Evolutionary conservation across 2,797 vertebrate species (phyloP).

Genomic region (Cyprinodon diabolis): DNA sequence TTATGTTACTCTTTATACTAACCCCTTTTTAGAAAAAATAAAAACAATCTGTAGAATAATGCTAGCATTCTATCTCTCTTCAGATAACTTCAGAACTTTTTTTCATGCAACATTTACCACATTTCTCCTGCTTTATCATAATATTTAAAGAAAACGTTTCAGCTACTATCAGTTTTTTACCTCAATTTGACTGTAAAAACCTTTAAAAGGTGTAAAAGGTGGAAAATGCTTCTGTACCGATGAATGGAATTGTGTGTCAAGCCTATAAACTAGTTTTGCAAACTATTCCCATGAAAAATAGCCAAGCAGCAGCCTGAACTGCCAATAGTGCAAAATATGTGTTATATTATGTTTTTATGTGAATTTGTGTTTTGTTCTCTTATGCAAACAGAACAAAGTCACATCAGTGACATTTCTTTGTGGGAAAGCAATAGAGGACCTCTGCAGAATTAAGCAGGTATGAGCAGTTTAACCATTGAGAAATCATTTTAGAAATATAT

Average conservation of each 20-base stretch:
- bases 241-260: too few relatives aligned
- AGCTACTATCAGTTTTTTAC: neutral
- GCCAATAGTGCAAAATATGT: neutral
- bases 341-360: neutral
- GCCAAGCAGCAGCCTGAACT: neutral
- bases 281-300: too few relatives aligned
- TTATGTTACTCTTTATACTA: too few relatives aligned
- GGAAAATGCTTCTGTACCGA: neutral
- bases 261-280: too few relatives aligned
- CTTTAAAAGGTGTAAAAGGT: neutral
- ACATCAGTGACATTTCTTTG: constrained; percentile 97
- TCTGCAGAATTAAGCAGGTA: constrained; percentile 99
- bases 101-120: neutral
- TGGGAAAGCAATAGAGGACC: constrained; percentile 96
- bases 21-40: too few relatives aligned
- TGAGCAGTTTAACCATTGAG: neutral
- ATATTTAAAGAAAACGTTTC: neutral
- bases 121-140: neutral
- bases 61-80: neutral
- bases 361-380: neutral
- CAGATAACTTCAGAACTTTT: neutral
- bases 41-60: too few relatives aligned
- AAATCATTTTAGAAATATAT: neutral
- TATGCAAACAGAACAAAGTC: constrained; percentile 91
- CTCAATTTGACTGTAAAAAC: neutral